Evolutionary conservation across 2,113 vertebrate genomes (phyloP), one percentile per base, ranked within the genome.

Genomic region (Dunckerocampus dactyliophorus): DNA sequence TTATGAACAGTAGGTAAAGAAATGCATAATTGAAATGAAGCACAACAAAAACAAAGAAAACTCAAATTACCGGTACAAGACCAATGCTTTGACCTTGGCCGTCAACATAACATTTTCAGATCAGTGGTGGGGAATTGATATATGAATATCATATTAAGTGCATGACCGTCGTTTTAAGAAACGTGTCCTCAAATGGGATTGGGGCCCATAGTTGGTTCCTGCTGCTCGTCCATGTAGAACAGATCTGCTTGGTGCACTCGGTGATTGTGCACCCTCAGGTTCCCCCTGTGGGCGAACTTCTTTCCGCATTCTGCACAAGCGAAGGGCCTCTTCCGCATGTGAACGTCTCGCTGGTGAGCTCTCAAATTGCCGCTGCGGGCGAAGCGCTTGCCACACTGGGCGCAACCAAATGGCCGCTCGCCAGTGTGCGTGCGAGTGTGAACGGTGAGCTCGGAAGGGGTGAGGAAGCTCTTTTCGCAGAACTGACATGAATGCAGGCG

Each of bases 391-490:
- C 88, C 88, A 8, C 88, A 89, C 70, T 88, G 88, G 15, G 74
- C 39, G 2, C 88, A 89, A 47, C 74, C 82, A 16, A 88, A 89
- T 10, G 88, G 88, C 19, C 86, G 65, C 75, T 89, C 88, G 6
- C 88, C 88, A 1, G 86, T 88, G n/a, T 89, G 86, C 6, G 85
- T 86, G 69, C 88, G 86, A 13, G 83, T 87, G 80, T 89, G 88
- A 17, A 88, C 83, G 0, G 86, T 88, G 0, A 88, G 85, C 75
- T 89, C 88, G 0, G 85, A 88, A 1, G 85, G 82, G 1, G 88
- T 89, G 46, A 89, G 86, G 76, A 89, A 89, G 65, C 86, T 87
- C 76, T 89, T 89, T 53, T 89, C 86, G 49, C 88, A 89, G 50
- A 88, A 82, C 70, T 85, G 82, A 62, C 88, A 89, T 13, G 85